Conservation (phyloP, 2,888 invertebrate genomes). For the Drosophila fulvimacula region DNA sequence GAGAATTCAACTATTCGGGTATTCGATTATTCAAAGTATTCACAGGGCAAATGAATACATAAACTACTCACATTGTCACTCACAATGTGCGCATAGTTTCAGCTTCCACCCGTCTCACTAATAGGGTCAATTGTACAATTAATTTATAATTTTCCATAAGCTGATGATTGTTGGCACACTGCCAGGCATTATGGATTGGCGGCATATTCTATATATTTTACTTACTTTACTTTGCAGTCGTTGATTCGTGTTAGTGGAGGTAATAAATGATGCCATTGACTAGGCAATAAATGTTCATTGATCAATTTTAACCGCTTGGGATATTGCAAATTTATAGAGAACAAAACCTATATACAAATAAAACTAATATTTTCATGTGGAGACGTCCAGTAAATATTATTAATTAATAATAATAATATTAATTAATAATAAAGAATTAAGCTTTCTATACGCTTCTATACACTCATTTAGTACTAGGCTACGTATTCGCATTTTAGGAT, state of each 20-base stretch:
- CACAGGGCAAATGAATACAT: constrained; percentile 17
- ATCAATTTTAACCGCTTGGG: background rate
- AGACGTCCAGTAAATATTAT: too few species aligned
- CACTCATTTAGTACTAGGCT: too few species aligned
- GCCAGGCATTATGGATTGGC: constrained; percentile 17
- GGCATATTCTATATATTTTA: constrained; percentile 1
- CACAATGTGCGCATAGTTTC: constrained; percentile 32
- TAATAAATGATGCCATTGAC: background rate
- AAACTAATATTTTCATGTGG: too few species aligned
- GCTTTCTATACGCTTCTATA: too few species aligned
- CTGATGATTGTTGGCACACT: constrained; percentile 27
- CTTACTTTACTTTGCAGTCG: constrained; percentile 16
- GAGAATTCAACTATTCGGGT: constrained; percentile 8
- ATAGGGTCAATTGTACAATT: constrained; percentile 72
- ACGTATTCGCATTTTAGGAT: too few species aligned
- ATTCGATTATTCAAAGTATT: constrained; percentile 31
- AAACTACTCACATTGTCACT: constrained; percentile 10
- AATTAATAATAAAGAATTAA: too few species aligned
- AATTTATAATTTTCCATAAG: constrained; percentile 60
- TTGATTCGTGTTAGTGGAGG: background rate
- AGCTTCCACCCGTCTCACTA: constrained; percentile 35
- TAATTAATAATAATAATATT: too few species aligned
- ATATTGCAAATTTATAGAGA: background rate
- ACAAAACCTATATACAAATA: background rate
- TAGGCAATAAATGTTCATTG: background rate